Evolutionary conservation across 1,140 invertebrate genomes (phyloP).

Genomic region (Trichomalopsis sarcophagae): DNA sequence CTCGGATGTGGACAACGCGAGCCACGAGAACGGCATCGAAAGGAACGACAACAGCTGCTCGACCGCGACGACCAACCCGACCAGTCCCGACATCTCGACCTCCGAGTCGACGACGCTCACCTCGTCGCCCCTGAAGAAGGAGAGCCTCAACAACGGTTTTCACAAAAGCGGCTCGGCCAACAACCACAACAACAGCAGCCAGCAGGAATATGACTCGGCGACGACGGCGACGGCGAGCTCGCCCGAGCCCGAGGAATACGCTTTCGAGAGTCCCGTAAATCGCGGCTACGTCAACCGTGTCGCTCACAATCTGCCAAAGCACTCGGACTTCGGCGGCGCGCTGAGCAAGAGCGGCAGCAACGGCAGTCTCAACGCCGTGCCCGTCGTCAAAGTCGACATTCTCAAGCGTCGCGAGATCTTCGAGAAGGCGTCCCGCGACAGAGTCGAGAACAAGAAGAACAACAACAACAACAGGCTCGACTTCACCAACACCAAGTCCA

Average conservation of each 20-base stretch:
- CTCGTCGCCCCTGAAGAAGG: slow-evolving; percentile 64
- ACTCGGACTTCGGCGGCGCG: slow-evolving; percentile 66
- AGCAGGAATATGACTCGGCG: slow-evolving; percentile 77
- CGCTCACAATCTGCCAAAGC: slow-evolving; percentile 74
- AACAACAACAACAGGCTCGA: slow-evolving; percentile 74
- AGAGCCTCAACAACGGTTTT: slow-evolving; percentile 68
- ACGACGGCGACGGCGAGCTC: slow-evolving; percentile 79
- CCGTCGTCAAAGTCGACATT: slow-evolving; percentile 83
- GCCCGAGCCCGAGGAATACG: slow-evolving; percentile 84
- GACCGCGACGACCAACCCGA: slow-evolving; percentile 26
- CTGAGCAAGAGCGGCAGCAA: slow-evolving; percentile 8
- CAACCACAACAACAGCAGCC: slow-evolving; percentile 47
- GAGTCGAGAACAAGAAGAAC: slow-evolving; percentile 62
- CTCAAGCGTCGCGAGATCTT: slow-evolving; percentile 88
- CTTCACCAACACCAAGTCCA: slow-evolving; percentile 79
- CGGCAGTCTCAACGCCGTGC: not conserved
- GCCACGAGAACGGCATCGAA: slow-evolving; percentile 64
- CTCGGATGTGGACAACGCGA: slow-evolving; percentile 77
- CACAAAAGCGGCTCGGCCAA: slow-evolving; percentile 47
- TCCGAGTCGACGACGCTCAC: slow-evolving; percentile 32
- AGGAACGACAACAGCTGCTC: slow-evolving; percentile 37
- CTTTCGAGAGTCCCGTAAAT: slow-evolving; percentile 87
- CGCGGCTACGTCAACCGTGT: slow-evolving; percentile 87
- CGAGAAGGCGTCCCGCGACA: slow-evolving; percentile 77
- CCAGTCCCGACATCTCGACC: not conserved